Evolutionary conservation across 1,140 invertebrate species (phyloP).

Genomic region (Centruroides vittatus): DNA sequence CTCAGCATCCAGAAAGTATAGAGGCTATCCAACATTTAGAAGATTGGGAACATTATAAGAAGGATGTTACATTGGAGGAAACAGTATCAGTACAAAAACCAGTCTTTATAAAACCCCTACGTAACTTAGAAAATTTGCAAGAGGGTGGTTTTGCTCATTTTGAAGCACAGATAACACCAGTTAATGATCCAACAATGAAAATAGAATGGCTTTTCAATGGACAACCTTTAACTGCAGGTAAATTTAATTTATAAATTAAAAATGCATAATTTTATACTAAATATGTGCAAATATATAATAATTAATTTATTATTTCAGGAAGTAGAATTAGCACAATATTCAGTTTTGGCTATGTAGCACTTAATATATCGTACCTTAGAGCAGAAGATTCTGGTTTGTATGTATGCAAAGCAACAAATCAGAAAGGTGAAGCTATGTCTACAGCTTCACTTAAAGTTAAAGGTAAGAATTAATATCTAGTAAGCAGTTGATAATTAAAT

Average conservation of each 20-base stretch:
- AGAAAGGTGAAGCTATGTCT: slow-evolving; percentile 33
- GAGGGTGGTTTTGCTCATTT: slow-evolving; percentile 88
- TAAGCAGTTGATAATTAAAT: not conserved
- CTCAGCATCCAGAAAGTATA: slow-evolving; percentile 86
- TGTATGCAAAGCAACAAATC: slow-evolving; percentile 71
- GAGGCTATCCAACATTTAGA: slow-evolving; percentile 85
- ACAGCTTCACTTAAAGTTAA: slow-evolving; percentile 60
- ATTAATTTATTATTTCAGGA: slow-evolving; percentile 42
- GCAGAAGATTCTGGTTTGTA: slow-evolving; percentile 85
- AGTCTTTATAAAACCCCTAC: slow-evolving; percentile 74
- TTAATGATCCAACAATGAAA: slow-evolving; percentile 92
- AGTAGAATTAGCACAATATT: slow-evolving; percentile 89
- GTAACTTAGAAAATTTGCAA: slow-evolving; percentile 69
- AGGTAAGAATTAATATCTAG: slow-evolving; percentile 27
- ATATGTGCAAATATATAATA: not conserved
- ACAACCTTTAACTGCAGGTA: slow-evolving; percentile 54
- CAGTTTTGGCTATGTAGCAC: slow-evolving; percentile 87
- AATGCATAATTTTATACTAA: not conserved
- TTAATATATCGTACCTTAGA: slow-evolving; percentile 94
- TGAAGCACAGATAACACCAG: slow-evolving; percentile 83
- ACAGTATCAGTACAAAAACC: slow-evolving; percentile 51
- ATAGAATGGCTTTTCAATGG: slow-evolving; percentile 99
- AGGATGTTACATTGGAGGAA: slow-evolving; percentile 52
- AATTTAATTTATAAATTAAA: not conserved
- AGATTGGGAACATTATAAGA: slow-evolving; percentile 74